Evolutionary conservation across 2,888 invertebrate species (phyloP).

Genomic region (Myopa tessellatipennis): DNA sequence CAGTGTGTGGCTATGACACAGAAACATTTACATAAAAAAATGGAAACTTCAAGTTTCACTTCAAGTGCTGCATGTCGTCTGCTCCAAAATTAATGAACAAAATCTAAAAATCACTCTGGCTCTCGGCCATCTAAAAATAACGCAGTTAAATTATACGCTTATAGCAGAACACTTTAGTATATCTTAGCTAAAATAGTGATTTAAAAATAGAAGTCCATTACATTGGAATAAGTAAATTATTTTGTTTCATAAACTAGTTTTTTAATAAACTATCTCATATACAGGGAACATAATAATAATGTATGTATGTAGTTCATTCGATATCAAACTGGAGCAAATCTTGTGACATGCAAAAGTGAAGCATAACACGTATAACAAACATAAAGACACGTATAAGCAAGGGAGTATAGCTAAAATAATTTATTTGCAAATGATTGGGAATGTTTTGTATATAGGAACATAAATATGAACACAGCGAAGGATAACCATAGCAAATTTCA

Average conservation of each 20-base stretch:
- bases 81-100: constrained; percentile 16
- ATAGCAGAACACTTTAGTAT: constrained; percentile 14
- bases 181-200: neutral
- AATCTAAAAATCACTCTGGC: constrained; percentile 41
- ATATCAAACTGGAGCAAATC: too few species aligned
- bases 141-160: constrained; percentile 3
- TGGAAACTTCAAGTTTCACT: constrained; percentile 13
- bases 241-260: too few species aligned
- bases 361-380: neutral
- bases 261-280: too few species aligned
- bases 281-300: too few species aligned
- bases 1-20: neutral
- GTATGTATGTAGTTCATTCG: too few species aligned
- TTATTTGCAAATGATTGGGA: neutral
- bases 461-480: too few species aligned
- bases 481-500: too few species aligned
- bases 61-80: neutral
- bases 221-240: too few species aligned
- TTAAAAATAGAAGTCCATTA: neutral
- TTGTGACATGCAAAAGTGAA: neutral
- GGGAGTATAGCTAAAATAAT: neutral
- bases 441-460: neutral
- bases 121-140: constrained; percentile 47
- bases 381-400: neutral
- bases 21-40: neutral